phyloP scores from a whole-genome alignment of 2,888 invertebrate genomes.

The Amphipoea lucens region DNA sequence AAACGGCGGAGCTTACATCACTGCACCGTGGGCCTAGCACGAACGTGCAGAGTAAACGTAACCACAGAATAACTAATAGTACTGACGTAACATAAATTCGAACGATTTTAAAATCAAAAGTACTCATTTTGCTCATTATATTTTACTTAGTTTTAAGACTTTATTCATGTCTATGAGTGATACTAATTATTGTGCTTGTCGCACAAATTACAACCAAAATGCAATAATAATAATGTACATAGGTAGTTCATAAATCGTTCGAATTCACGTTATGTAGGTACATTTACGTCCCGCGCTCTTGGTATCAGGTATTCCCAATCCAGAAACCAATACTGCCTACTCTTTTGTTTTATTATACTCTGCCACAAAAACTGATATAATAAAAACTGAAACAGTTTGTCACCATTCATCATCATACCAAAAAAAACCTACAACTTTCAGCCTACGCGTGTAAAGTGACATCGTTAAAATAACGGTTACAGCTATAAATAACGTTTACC shows the following conservation, averaged over 20 bases:
- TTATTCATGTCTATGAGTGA: not conserved
- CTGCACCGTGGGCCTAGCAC: not conserved
- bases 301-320: too few species aligned
- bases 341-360: not conserved
- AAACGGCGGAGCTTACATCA: not conserved
- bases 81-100: not conserved
- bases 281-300: not conserved
- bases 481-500: conserved; percentile 62
- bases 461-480: conserved; percentile 65
- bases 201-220: not conserved
- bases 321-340: not conserved
- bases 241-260: not conserved
- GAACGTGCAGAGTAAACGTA: not conserved
- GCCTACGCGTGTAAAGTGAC: conserved; percentile 57
- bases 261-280: not conserved
- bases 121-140: not conserved
- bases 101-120: not conserved
- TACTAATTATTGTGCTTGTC: not conserved
- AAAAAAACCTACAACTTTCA: conserved; percentile 41
- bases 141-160: not conserved
- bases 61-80: too few species aligned
- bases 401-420: conserved; percentile 12
- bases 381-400: conserved; percentile 17
- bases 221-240: not conserved
- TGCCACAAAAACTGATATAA: not conserved